phyloP scores from a whole-genome alignment of 35 echinoderm and acorn worm species.

The Lytechinus variegatus region DNA sequence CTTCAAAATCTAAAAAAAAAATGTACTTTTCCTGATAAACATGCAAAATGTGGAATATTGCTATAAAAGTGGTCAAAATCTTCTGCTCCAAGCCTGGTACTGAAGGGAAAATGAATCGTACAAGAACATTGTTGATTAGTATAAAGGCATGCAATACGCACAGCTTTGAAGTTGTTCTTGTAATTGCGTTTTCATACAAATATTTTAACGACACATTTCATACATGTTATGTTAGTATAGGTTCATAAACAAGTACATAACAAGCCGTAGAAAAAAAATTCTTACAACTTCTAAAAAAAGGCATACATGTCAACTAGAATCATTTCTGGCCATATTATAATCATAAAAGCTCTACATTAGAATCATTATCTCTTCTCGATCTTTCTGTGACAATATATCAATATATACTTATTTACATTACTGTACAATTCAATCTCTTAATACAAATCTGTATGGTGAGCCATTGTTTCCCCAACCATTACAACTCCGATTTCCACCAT shows the following conservation, averaged over 20 bases:
- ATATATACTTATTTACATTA: conserved; percentile 42
- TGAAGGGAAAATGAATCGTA: background rate
- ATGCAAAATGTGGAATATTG: background rate
- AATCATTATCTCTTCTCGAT: background rate
- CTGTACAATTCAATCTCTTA: background rate
- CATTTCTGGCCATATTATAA: background rate
- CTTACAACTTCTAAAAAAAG: conserved; percentile 14
- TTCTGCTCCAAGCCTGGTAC: background rate
- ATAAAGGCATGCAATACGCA: conserved; percentile 3
- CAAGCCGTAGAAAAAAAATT: background rate
- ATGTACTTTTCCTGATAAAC: background rate
- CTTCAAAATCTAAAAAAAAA: background rate
- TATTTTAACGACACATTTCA: background rate
- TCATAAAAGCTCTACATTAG: conserved; percentile 7
- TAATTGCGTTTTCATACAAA: background rate
- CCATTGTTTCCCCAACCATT: background rate
- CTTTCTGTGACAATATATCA: conserved; percentile 21
- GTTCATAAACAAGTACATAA: background rate
- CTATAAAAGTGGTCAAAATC: background rate
- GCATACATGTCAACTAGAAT: background rate
- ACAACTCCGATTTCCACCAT: background rate
- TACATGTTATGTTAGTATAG: background rate
- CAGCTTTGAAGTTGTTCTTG: background rate
- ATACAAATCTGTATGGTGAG: background rate
- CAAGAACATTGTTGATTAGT: background rate